Base-by-base conservation (phyloP, 1,140 invertebrate genomes). In the Papilio polyxenes region DNA sequence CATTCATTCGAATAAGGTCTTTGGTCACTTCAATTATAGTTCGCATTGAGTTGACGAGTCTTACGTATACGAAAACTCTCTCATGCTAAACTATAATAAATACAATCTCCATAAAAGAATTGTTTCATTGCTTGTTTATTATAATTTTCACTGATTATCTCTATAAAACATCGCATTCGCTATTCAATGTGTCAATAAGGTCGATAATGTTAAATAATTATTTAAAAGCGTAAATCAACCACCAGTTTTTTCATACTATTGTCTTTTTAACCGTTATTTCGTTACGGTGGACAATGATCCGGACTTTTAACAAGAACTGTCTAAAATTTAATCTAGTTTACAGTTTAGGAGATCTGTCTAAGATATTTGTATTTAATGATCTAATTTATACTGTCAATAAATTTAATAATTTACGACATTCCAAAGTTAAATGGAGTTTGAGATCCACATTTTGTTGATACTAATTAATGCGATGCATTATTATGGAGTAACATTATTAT, bases 1-100 rank as follows among this genome's bases (percentile, higher is more conserved):
- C 74, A 77, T 77, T 17, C 48, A n/a, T 48, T 75, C 10, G 75
- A 77, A 37, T 53, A 49, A 76, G 75, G 44, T 76, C 75, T 76
- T 75, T 20, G 72, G 23, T 69, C 65, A 69, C 31, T 31, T 69
- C 4, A 40, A 15, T 69, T 69, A 69, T 69, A 69, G 11, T 11
- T 37, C 10, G 65, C 31, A 72, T 17, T 40, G 31, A 37, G 31
- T 7, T 72, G 9, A 6, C 8, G n/a, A 20, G 56, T 6, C 56
- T 59, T n/a, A n/a, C 17, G 23, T 37, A 37, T 37, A 72, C 31
- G 31, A 72, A 15, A 72, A 7, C 23, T 37, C 10, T 17, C 4
- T 62, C 2, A 17, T 62, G 17, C 37, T 40, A 37, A 20, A 72
- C 6, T 11, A 37, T 72, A 17, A 37, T 11, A 37, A 72, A 37